Evolutionary conservation across 2,888 invertebrate genomes (phyloP).

Genomic region (Noctua comes): DNA sequence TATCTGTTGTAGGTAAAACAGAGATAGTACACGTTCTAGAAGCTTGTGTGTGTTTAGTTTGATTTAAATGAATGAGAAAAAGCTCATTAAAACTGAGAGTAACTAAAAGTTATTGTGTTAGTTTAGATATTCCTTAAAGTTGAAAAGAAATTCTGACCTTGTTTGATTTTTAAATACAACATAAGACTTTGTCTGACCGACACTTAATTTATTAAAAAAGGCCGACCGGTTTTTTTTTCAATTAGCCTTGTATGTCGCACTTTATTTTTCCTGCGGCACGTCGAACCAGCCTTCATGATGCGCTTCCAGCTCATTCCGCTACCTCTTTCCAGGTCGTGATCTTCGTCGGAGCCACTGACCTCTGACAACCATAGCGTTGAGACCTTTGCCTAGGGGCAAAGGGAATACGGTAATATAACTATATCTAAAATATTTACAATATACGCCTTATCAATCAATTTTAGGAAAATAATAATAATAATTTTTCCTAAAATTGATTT

Average conservation of each 20-base stretch:
- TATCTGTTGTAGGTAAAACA: conserved; percentile 28
- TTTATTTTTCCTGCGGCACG: neutral
- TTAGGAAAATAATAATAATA: neutral
- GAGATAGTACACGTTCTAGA: conserved; percentile 15
- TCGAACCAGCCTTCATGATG: neutral
- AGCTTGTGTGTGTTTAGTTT: neutral
- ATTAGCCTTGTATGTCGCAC: neutral
- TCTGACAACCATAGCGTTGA: neutral
- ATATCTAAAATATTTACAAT: neutral
- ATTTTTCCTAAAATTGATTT: too few relatives aligned
- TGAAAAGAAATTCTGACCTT: neutral
- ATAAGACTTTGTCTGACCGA: neutral
- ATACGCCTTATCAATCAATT: neutral
- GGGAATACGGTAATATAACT: neutral
- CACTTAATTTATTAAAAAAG: neutral
- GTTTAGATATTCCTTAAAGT: neutral
- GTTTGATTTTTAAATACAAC: neutral
- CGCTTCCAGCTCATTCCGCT: neutral
- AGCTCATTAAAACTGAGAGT: too few relatives aligned
- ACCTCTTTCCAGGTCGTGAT: neutral
- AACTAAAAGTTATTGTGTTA: neutral
- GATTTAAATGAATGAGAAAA: neutral
- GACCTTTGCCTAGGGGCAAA: neutral
- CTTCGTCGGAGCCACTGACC: neutral
- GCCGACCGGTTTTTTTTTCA: too few relatives aligned